Percentiles rank a stretch among this genome's conserved stretches.
Evolutionary conservation across 2,113 vertebrate genomes (phyloP).

Genomic region (Prochilodus magdalenae): DNA sequence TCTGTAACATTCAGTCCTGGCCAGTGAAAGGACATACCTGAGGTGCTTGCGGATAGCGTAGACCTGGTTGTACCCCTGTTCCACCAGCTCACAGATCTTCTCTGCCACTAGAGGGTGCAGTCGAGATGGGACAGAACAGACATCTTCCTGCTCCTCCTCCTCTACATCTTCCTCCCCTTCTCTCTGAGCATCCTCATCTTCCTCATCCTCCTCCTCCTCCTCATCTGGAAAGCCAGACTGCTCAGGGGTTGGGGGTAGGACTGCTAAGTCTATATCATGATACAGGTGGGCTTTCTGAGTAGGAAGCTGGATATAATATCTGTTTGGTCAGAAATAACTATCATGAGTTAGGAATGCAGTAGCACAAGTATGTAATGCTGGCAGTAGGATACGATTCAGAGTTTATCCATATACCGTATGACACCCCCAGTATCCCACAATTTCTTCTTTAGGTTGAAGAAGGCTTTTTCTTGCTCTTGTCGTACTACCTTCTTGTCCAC

Average conservation of each 20-base stretch:
- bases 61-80: conserved; percentile 82
- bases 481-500: conserved; percentile 87
- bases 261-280: conserved; percentile 78
- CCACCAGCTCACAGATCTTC: conserved; percentile 84
- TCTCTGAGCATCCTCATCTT: conserved; percentile 47
- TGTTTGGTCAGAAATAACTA: conserved; percentile 48
- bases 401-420: conserved; percentile 73
- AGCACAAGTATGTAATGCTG: background rate
- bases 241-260: conserved; percentile 73
- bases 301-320: conserved; percentile 87
- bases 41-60: conserved; percentile 88
- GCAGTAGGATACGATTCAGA: background rate
- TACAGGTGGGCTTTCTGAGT: conserved; percentile 87
- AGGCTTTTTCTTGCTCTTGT: conserved; percentile 87
- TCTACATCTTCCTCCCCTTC: conserved; percentile 28
- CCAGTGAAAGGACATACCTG: conserved; percentile 69
- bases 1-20: background rate
- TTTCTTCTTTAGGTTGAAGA: conserved; percentile 85
- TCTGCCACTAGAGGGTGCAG: conserved; percentile 85
- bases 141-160: conserved; percentile 76
- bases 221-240: conserved; percentile 70
- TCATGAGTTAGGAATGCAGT: background rate
- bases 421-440: conserved; percentile 81
- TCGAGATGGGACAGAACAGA: conserved; percentile 76
- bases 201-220: conserved; percentile 71